Base-by-base conservation (phyloP, 1,140 invertebrate species). In the Drosophila tsacasi region DNA sequence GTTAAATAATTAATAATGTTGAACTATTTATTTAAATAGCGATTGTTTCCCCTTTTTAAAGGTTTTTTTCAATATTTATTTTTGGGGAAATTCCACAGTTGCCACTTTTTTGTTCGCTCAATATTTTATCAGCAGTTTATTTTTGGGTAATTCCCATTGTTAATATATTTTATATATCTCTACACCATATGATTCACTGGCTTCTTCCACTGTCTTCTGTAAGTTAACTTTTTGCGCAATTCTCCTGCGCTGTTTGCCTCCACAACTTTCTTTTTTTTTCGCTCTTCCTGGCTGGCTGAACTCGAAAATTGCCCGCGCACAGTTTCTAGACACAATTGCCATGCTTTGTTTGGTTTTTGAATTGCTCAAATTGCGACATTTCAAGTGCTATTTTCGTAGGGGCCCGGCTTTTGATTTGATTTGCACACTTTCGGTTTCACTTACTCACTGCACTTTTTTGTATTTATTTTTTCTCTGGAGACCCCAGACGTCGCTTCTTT, bases 361-460 rank as follows among this genome's bases (percentile, higher is more conserved):
- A 77, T 79, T 83, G 76, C 73, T 61, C 35, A 55, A 66, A 77
- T 79, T 83, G 76, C 71, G 44, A 61, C 72, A 76, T 57, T 68
- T 10, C 35, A 32, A 13, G 37, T 27, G 23, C 10, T 37, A 23
- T 35, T 39, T 37, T 69, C 49, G 65, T 63, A 54, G 54, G 61
- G 77, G 69, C 21, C 71, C 78, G 76, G 72, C 76, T 58, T 81
- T 76, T 63, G 79, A 71, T 60, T 79, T 60, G 76, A 61, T 83
- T 89, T 83, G 84, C 81, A 89, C 83, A 87, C 84, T 87, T 87
- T 86, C 79, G 35, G 83, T 75, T 62, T 73, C 69, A 59, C 52
- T 75, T 67, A 80, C 76, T 62, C 58, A 67, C 69, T 72, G 59
- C 75, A 72, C 75, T 72, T 77, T 76, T 32, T 54, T 59, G 19